Evolutionary conservation across 2,888 invertebrate species (phyloP).

Genomic region (Brachynemurus nebulosus): DNA sequence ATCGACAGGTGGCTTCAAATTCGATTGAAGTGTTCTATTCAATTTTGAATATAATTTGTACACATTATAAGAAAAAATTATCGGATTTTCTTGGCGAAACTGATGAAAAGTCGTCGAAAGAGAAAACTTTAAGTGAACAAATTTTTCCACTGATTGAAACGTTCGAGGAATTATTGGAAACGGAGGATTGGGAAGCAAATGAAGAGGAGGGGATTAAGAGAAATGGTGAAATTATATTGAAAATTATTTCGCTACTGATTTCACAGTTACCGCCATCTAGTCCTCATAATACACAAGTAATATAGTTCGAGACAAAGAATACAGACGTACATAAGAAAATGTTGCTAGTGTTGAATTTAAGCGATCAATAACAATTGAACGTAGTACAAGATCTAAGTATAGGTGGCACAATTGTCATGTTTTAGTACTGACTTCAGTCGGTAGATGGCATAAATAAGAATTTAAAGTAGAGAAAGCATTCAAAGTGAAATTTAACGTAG

Average conservation of each 20-base stretch:
- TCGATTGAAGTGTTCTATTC: constrained; percentile 45
- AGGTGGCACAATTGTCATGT: too few species aligned
- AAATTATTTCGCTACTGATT: constrained; percentile 23
- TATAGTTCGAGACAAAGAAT: too few species aligned
- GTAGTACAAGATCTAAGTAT: too few species aligned
- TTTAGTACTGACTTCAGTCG: too few species aligned
- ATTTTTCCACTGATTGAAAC: constrained; percentile 23
- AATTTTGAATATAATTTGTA: constrained; percentile 29
- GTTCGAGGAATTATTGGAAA: constrained; percentile 27
- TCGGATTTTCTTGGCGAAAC: constrained; percentile 28
- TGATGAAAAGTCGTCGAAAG: constrained; percentile 18
- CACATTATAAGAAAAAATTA: constrained; percentile 28
- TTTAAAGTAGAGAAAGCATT: too few species aligned
- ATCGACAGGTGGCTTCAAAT: constrained; percentile 37
- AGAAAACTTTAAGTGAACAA: constrained; percentile 17
- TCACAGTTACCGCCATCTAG: constrained; percentile 22
- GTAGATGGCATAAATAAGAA: too few species aligned
- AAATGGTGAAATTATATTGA: constrained; percentile 23
- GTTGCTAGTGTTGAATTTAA: too few species aligned
- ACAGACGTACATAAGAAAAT: too few species aligned
- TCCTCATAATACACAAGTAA: constrained; percentile 23
- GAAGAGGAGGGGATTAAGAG: constrained; percentile 28
- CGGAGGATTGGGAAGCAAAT: constrained; percentile 24
- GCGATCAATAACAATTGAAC: too few species aligned
- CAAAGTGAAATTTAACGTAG: too few species aligned